Percentiles rank a stretch among this genome's conserved stretches.
These are phyloP conservation scores for Paralichthys olivaceus DNA, from an alignment of 2,113 vertebrate species.

Conservation along the genomic window DNA sequence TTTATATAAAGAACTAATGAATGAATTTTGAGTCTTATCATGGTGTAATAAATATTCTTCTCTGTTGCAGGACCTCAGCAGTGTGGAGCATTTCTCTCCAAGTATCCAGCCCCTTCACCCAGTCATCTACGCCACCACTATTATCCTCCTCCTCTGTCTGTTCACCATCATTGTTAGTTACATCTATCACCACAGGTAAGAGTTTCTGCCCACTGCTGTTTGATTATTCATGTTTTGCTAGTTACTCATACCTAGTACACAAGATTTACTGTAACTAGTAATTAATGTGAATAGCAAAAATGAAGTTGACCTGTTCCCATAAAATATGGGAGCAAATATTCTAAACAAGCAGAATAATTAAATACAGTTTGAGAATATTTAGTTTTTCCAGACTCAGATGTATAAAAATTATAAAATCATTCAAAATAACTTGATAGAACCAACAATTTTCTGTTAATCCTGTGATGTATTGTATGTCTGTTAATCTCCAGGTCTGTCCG, in stretches of 20 bases:
- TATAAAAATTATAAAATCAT: too few relatives aligned
- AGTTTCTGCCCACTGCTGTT: background rate
- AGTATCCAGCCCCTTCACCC: slow-evolving; percentile 89
- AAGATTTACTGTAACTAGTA: background rate
- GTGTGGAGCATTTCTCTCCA: slow-evolving; percentile 83
- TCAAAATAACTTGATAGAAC: background rate
- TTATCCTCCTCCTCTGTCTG: slow-evolving; percentile 89
- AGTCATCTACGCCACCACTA: slow-evolving; percentile 89
- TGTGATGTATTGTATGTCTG: slow-evolving; percentile 45
- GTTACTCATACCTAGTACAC: background rate
- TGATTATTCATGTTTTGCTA: background rate
- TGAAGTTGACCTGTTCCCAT: too few relatives aligned
- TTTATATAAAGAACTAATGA: too few relatives aligned
- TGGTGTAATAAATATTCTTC: background rate
- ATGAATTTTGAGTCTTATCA: too few relatives aligned
- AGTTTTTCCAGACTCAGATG: background rate
- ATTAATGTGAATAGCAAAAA: too few relatives aligned
- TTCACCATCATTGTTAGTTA: slow-evolving; percentile 90
- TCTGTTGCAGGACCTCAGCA: slow-evolving; percentile 88
- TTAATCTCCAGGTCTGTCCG: slow-evolving; percentile 81
- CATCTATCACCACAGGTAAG: slow-evolving; percentile 92
- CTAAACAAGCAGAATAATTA: background rate
- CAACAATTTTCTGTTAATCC: background rate
- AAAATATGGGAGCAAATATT: too few relatives aligned
- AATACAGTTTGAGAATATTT: background rate